These are phyloP conservation scores for Pseudoips prasinana DNA, from an alignment of 2,888 invertebrate species.

Conservation along the genomic window DNA sequence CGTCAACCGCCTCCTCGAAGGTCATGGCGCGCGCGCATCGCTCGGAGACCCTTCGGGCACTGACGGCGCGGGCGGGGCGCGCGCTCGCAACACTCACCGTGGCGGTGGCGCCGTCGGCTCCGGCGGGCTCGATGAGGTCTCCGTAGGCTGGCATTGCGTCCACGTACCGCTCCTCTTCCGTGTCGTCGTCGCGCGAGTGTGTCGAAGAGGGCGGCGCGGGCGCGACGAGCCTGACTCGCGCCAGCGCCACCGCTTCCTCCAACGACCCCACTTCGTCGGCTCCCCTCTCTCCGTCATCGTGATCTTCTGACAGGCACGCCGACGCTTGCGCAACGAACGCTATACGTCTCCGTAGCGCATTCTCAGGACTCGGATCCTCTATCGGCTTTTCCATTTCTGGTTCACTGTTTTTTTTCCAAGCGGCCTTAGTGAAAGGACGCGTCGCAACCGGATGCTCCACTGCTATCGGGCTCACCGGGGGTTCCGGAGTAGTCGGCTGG, in stretches of 20 bases:
- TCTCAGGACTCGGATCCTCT: slow-evolving; percentile 73
- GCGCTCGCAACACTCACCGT: slow-evolving; percentile 55
- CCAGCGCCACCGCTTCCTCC: slow-evolving; percentile 78
- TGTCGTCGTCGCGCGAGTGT: slow-evolving; percentile 66
- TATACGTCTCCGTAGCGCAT: slow-evolving; percentile 72
- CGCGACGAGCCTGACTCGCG: slow-evolving; percentile 70
- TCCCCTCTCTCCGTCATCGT: slow-evolving; percentile 68
- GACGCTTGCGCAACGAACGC: slow-evolving; percentile 80
- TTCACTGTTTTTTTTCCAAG: slow-evolving; percentile 70
- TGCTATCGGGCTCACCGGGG: slow-evolving; percentile 61
- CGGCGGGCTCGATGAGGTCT: slow-evolving; percentile 74
- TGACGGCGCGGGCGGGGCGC: slow-evolving; percentile 39
- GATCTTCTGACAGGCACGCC: slow-evolving; percentile 76
- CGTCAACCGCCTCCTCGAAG: slow-evolving; percentile 75
- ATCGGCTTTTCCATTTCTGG: slow-evolving; percentile 67
- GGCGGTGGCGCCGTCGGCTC: slow-evolving; percentile 51
- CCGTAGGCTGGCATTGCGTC: slow-evolving; percentile 79
- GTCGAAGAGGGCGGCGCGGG: slow-evolving; percentile 58
- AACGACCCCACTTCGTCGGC: slow-evolving; percentile 69
- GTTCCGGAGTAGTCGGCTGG: slow-evolving; percentile 28
- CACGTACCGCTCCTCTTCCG: slow-evolving; percentile 72
- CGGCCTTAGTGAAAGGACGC: slow-evolving; percentile 77
- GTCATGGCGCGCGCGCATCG: slow-evolving; percentile 80
- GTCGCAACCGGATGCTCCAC: slow-evolving; percentile 76
- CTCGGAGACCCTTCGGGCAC: slow-evolving; percentile 60